phyloP scores from a whole-genome alignment of 2,888 invertebrate species.

The Ichneumoninae sp. region DNA sequence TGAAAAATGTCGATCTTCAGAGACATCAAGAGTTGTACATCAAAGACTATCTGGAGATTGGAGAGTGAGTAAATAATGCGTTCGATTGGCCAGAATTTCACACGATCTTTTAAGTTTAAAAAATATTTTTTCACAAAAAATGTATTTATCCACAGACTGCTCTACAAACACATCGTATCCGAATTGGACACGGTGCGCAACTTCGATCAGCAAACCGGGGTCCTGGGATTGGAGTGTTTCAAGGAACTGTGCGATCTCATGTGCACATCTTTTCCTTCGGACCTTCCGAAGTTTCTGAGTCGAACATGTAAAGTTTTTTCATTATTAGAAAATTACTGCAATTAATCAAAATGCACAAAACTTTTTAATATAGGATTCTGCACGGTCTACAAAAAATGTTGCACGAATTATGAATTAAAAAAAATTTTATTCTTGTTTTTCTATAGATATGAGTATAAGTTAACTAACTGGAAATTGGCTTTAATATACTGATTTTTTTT shows the following conservation, averaged over 20 bases:
- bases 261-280: constrained; percentile 78
- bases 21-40: constrained; percentile 76
- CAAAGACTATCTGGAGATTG: constrained; percentile 81
- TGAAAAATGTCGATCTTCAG: constrained; percentile 79
- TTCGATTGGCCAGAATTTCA: not conserved
- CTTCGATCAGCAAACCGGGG: constrained; percentile 86
- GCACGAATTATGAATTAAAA: not conserved
- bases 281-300: constrained; percentile 83
- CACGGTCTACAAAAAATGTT: not conserved
- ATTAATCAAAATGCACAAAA: not conserved
- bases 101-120: not conserved
- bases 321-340: not conserved
- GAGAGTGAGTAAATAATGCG: constrained; percentile 77
- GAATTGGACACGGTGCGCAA: constrained; percentile 86
- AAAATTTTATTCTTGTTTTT: constrained; percentile 1
- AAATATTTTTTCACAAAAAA: not conserved
- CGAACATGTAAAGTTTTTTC: constrained; percentile 81
- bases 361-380: not conserved
- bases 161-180: constrained; percentile 79
- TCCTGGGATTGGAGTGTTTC: constrained; percentile 87
- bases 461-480: not conserved
- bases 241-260: constrained; percentile 83
- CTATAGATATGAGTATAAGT: not conserved
- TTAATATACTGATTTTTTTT: constrained; percentile 19
- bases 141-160: constrained; percentile 75